These are phyloP conservation scores for Axea sp. DNA, from an alignment of 2,888 invertebrate species.

Conservation along the genomic window DNA sequence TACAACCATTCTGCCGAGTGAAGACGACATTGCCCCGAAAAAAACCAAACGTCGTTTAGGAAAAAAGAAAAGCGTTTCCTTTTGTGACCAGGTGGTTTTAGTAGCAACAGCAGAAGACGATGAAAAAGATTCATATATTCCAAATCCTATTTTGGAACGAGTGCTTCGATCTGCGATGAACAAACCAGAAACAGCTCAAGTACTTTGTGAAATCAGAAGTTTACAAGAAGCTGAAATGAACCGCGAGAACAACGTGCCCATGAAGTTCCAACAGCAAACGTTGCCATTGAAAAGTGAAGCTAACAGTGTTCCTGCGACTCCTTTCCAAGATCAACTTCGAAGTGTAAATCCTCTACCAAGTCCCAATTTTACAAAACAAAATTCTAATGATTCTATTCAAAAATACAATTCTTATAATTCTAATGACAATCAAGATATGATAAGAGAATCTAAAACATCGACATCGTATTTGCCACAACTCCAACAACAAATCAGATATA, in stretches of 20 bases:
- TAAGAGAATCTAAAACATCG: slow-evolving; percentile 68
- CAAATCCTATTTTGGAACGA: slow-evolving; percentile 93
- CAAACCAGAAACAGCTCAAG: slow-evolving; percentile 84
- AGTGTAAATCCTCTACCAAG: slow-evolving; percentile 72
- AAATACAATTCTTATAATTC: slow-evolving; percentile 66
- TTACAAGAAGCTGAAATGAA: slow-evolving; percentile 79
- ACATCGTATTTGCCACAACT: slow-evolving; percentile 70
- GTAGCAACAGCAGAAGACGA: slow-evolving; percentile 96
- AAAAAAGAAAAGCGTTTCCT: slow-evolving; percentile 96
- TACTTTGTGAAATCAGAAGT: slow-evolving; percentile 80
- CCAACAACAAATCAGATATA: slow-evolving; percentile 73
- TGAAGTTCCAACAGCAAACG: slow-evolving; percentile 79
- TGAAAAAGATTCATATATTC: slow-evolving; percentile 93
- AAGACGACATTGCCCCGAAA: slow-evolving; percentile 78
- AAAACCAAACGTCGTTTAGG: slow-evolving; percentile 82
- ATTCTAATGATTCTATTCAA: slow-evolving; percentile 68
- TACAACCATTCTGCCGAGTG: slow-evolving; percentile 75
- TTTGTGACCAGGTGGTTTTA: slow-evolving; percentile 95
- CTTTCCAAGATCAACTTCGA: slow-evolving; percentile 75
- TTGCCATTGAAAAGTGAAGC: slow-evolving; percentile 78
- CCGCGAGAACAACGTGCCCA: slow-evolving; percentile 74
- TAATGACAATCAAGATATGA: slow-evolving; percentile 69
- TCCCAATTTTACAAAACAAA: slow-evolving; percentile 66
- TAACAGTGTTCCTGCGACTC: slow-evolving; percentile 75
- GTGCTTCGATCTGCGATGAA: slow-evolving; percentile 90